phyloP scores from a whole-genome alignment of 1,140 invertebrate species.

The Holcopasites calliopsidis region DNA sequence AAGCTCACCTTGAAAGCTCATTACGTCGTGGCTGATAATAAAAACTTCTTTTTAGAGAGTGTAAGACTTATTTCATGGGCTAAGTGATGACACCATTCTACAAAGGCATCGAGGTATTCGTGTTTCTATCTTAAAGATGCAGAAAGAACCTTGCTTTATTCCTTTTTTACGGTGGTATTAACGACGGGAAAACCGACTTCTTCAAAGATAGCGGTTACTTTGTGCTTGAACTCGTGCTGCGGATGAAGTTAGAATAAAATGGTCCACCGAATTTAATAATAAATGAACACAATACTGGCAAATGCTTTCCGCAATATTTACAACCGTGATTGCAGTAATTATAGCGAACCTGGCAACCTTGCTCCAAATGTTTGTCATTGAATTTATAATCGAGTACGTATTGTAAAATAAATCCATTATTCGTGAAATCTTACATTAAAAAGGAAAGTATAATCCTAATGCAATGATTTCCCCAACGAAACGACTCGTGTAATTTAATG shows the following conservation, averaged over 20 bases:
- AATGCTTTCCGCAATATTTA: no score
- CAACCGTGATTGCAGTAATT: no score
- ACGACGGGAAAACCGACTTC: constrained; percentile 4
- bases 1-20: constrained; percentile 31
- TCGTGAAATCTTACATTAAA: no score
- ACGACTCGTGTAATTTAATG: no score
- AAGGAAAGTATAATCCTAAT: no score
- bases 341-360: no score
- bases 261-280: no score
- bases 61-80: constrained; percentile 41
- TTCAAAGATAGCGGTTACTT: constrained; percentile 4
- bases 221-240: not conserved
- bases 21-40: constrained; percentile 39
- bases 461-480: no score
- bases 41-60: constrained; percentile 48
- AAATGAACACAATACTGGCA: no score
- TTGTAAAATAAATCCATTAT: no score
- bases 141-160: constrained; percentile 25
- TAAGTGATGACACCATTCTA: not conserved
- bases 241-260: not conserved
- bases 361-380: no score
- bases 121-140: constrained; percentile 33
- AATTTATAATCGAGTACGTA: no score
- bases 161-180: constrained; percentile 33
- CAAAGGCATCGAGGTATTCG: constrained; percentile 9